Evolutionary conservation across 2,113 vertebrate species (phyloP), one percentile per base, ranked within the genome.

Genomic region (Chionodraco myersi): DNA sequence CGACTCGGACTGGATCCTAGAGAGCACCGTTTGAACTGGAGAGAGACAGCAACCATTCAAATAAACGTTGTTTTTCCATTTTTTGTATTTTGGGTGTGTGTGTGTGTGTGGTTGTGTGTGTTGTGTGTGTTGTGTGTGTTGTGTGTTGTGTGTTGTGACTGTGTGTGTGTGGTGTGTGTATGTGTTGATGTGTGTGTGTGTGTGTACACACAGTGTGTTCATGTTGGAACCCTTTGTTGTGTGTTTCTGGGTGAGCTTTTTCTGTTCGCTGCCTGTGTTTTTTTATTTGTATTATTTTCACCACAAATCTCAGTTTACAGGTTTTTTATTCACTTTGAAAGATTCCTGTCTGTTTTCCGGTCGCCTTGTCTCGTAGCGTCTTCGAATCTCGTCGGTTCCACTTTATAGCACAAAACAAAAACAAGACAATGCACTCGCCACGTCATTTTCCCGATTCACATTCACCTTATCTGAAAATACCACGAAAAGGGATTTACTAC

Each of bases 1-100:
- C 76, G 95, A 97, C 79, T 96, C 97, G 70, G 96, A 98, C 94
- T 98, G 96, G 96, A 96, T 98, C 95, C 94, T 97, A 90, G 96
- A 98, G 94, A 99, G 97, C 94, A 96, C 96, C 62, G 96, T 99
- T 90, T 98, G 94, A 98, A 85, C 64, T 23, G 77, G 71, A 84
- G 65, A 10, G 11, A 84, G 72, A 67, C 52, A 41, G 70, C 41
- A 63, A 74, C 54, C 75, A 84, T 34, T 67, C 10, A 84, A 62
- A 89, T 23, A 62, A 80, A 85, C 71, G 60, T 71, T 83, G 82
- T 51, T 75, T 87, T 49, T 71, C 54, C 68, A 76, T 88, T 47
- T 30, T 72, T 83, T 77, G 81, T 75, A 21, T 61, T 77, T 71
- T 26, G 26, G 2, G 26, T 2, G 26, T 26, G 26, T 26, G 26